Evolutionary conservation across 2,797 vertebrate species (phyloP).

Genomic region (Rhodeus uyekii): DNA sequence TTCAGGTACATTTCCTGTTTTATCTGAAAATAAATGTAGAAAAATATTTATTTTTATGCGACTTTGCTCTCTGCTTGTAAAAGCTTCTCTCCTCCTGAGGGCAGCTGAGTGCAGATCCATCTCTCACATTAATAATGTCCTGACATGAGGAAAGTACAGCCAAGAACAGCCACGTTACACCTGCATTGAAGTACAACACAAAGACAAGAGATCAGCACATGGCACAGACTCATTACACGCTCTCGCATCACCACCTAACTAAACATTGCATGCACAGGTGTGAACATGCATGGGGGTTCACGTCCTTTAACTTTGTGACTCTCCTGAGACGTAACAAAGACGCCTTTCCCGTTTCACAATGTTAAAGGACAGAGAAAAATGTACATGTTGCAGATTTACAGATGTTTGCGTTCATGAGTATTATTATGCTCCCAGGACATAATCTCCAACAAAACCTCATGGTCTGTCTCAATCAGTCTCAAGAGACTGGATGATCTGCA

Average conservation of each 20-base stretch:
- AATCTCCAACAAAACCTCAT: conserved; percentile 7
- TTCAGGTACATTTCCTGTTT: neutral
- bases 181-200: conserved; percentile 16
- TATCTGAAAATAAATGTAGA: conserved; percentile 7
- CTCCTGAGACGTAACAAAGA: neutral
- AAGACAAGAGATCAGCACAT: conserved; percentile 2
- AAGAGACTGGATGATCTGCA: conserved; percentile 7
- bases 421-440: neutral
- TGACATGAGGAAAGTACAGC: conserved; percentile 41
- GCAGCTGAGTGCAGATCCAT: conserved; percentile 28
- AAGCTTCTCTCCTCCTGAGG: conserved; percentile 15
- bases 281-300: neutral
- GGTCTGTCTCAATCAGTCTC: neutral
- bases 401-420: neutral
- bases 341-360: neutral
- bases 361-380: neutral
- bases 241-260: neutral
- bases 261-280: neutral
- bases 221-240: neutral
- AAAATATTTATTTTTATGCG: neutral
- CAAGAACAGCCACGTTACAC: conserved; percentile 32
- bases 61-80: neutral
- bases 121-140: conserved; percentile 47
- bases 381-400: neutral
- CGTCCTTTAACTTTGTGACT: neutral